Conservation (phyloP, 2,888 invertebrate genomes). For the Ochropacha duplaris region DNA sequence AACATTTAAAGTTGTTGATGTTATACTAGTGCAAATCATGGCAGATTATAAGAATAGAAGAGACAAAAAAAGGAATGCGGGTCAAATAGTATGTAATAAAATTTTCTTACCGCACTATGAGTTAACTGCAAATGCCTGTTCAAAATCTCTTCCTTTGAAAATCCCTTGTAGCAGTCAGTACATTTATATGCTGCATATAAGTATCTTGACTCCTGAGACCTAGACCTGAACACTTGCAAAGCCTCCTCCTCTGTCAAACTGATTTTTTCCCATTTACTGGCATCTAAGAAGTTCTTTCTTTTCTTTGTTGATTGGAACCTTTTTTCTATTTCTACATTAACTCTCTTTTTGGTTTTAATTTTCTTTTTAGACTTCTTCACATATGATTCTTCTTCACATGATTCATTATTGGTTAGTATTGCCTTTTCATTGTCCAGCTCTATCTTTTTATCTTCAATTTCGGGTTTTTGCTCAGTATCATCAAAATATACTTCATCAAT, state of each 20-base stretch:
- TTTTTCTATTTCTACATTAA: constrained; percentile 13
- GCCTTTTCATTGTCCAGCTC: background rate
- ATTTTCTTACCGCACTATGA: constrained; percentile 52
- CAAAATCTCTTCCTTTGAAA: constrained; percentile 62
- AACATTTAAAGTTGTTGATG: no score
- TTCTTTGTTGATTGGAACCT: constrained; percentile 7
- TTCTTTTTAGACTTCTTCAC: constrained; percentile 14
- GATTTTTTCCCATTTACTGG: constrained; percentile 56
- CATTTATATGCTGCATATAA: constrained; percentile 54
- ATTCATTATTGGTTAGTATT: background rate
- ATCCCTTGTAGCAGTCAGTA: constrained; percentile 56
- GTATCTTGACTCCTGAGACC: constrained; percentile 51
- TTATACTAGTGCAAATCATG: no score
- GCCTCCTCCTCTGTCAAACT: constrained; percentile 63
- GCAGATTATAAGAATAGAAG: no score
- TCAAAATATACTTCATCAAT: constrained; percentile 3
- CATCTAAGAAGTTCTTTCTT: constrained; percentile 34
- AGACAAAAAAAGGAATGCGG: no score
- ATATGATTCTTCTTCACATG: background rate
- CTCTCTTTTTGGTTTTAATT: constrained; percentile 7
- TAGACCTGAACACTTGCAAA: constrained; percentile 49
- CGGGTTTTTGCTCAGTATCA: background rate
- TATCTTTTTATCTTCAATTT: background rate
- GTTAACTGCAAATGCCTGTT: constrained; percentile 54
- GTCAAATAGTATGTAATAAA: no score